phyloP scores from a whole-genome alignment of 2,113 vertebrate genomes.

The Heterotilapia buettikoferi region DNA sequence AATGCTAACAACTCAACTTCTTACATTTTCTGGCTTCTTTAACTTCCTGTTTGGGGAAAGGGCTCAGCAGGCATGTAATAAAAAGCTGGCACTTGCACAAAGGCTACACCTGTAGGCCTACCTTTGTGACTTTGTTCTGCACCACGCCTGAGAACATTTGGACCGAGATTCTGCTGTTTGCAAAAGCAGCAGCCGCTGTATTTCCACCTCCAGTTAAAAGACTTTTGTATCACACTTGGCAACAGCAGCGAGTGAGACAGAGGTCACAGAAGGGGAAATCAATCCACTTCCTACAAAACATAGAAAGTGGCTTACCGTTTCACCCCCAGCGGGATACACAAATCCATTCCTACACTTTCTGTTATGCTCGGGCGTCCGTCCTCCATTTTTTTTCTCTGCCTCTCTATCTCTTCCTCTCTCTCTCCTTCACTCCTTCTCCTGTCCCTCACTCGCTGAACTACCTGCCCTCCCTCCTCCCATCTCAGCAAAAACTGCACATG shows the following conservation, averaged over 20 bases:
- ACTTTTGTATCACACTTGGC: slow-evolving; percentile 53
- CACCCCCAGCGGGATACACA: slow-evolving; percentile 51
- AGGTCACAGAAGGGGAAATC: slow-evolving; percentile 63
- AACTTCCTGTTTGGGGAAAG: background rate
- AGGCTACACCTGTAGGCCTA: background rate
- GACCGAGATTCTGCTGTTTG: background rate
- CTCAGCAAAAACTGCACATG: slow-evolving; percentile 50
- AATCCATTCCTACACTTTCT: slow-evolving; percentile 31
- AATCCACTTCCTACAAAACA: slow-evolving; percentile 64
- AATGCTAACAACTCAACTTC: background rate
- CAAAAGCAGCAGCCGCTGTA: slow-evolving; percentile 6
- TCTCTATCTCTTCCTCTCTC: background rate
- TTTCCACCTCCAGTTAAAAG: slow-evolving; percentile 54
- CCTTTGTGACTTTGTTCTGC: background rate
- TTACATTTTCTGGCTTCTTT: background rate
- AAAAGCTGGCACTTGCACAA: background rate
- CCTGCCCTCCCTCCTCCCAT: slow-evolving; percentile 34
- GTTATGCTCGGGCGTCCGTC: background rate
- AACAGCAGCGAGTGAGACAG: slow-evolving; percentile 43
- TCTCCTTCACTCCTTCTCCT: background rate
- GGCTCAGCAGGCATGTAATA: background rate
- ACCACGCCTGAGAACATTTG: slow-evolving; percentile 13
- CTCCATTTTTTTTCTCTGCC: background rate
- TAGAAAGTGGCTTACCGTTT: slow-evolving; percentile 58
- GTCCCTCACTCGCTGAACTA: slow-evolving; percentile 21